Evolutionary conservation across 2,797 vertebrate genomes (phyloP).

Genomic region (Phoeniculus purpureus): DNA sequence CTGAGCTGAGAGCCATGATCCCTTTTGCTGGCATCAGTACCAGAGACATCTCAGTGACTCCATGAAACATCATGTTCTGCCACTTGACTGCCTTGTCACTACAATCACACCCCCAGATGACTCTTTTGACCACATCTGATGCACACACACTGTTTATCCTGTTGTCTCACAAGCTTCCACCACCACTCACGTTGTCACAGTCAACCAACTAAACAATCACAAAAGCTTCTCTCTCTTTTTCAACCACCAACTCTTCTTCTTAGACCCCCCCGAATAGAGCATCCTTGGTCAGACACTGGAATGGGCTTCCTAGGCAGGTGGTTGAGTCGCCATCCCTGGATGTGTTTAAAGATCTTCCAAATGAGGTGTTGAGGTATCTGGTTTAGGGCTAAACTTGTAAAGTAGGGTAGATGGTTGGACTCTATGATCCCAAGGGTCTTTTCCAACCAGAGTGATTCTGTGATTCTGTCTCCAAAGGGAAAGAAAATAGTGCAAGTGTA

Average conservation of each 20-base stretch:
- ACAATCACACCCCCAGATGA: accelerated
- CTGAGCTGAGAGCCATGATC: neutral
- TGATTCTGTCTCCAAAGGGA: neutral
- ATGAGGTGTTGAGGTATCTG: too few species aligned
- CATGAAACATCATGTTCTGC: neutral
- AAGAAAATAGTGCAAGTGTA: neutral
- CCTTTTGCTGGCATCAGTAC: neutral
- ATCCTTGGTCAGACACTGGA: neutral
- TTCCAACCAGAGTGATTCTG: too few species aligned
- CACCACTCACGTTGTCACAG: too few species aligned
- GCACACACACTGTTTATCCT: neutral
- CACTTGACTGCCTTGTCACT: neutral
- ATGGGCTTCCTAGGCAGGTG: too few species aligned
- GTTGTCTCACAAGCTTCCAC: neutral
- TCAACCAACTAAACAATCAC: neutral
- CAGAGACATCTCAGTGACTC: neutral
- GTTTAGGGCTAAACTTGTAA: too few species aligned
- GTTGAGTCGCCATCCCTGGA: too few species aligned
- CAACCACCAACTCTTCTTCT: too few species aligned
- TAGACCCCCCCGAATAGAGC: neutral
- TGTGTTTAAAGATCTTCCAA: too few species aligned
- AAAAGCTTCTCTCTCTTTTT: neutral
- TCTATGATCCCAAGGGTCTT: too few species aligned
- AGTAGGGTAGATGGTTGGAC: too few species aligned
- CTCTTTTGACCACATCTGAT: neutral